A percentile compares a stretch with the other conserved stretches of the same genome.
These are phyloP conservation scores for Sceloporus tristichus DNA, from an alignment of 2,113 vertebrate species.

Conservation along the genomic window DNA sequence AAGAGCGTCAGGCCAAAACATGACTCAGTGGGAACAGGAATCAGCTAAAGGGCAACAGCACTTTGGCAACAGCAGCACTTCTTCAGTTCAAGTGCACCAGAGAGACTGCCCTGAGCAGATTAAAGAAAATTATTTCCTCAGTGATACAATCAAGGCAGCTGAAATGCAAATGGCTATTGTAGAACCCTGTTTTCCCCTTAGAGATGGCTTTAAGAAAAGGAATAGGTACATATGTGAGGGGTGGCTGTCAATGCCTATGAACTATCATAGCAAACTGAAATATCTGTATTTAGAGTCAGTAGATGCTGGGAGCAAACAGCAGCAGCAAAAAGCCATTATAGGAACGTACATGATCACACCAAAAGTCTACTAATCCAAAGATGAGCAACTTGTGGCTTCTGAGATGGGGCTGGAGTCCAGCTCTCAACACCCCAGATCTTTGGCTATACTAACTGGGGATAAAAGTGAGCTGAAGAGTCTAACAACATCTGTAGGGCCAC, in stretches of 20 bases:
- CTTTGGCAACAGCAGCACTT: not conserved
- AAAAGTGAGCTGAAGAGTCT: too few species aligned
- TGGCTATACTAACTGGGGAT: not conserved
- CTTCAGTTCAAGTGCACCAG: slow-evolving; percentile 4
- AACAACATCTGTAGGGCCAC: not conserved
- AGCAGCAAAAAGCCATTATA: not conserved
- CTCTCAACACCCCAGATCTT: not conserved
- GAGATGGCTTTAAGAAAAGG: not conserved
- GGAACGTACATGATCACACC: not conserved
- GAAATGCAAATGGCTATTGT: slow-evolving; percentile 16
- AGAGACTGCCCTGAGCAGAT: not conserved
- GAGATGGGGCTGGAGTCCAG: not conserved
- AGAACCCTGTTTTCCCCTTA: slow-evolving; percentile 3
- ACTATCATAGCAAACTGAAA: not conserved
- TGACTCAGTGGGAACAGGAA: slow-evolving; percentile 13
- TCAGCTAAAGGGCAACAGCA: not conserved
- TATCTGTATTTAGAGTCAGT: not conserved
- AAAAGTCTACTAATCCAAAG: not conserved
- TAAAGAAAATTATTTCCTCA: slow-evolving; percentile 27
- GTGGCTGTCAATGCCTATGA: not conserved
- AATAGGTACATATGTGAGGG: not conserved
- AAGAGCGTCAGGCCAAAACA: not conserved
- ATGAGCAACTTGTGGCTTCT: not conserved
- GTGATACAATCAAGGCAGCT: slow-evolving; percentile 20
- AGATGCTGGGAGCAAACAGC: not conserved